Percentiles rank a stretch among this genome's conserved stretches.
These are phyloP conservation scores for Ophion obscuratus DNA, from an alignment of 2,888 invertebrate genomes.

Conservation along the genomic window DNA sequence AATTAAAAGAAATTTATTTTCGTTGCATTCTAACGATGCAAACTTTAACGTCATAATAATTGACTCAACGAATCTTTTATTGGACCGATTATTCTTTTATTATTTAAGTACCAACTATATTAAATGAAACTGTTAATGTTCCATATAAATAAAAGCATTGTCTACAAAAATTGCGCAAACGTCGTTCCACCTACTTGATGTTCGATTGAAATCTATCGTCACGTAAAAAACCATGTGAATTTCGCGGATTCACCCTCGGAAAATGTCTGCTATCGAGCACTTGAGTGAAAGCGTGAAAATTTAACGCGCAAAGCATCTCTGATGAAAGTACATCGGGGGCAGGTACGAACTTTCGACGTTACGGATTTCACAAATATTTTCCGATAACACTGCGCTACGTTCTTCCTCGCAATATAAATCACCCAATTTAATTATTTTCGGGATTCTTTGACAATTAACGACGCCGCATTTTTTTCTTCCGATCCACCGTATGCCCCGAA, in stretches of 20 bases:
- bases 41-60: background rate
- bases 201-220: background rate
- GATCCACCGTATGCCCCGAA: background rate
- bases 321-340: constrained; percentile 57
- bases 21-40: too few relatives aligned
- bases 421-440: background rate
- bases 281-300: constrained; percentile 66
- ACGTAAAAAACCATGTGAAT: constrained; percentile 6
- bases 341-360: constrained; percentile 52
- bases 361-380: constrained; percentile 51
- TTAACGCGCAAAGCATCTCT: constrained; percentile 39
- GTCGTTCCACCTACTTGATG: background rate
- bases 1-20: too few relatives aligned
- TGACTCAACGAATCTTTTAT: background rate
- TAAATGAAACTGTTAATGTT: background rate
- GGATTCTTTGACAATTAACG: background rate
- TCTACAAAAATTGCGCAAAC: background rate
- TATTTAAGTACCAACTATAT: background rate
- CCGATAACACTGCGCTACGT: background rate
- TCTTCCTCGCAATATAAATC: background rate
- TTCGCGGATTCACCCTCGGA: constrained; percentile 31
- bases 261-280: constrained; percentile 54
- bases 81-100: background rate
- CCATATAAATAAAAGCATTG: background rate
- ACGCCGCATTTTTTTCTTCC: background rate